Evolutionary conservation across 1,140 invertebrate genomes (phyloP).

Genomic region (Cyphomyrmex costatus): DNA sequence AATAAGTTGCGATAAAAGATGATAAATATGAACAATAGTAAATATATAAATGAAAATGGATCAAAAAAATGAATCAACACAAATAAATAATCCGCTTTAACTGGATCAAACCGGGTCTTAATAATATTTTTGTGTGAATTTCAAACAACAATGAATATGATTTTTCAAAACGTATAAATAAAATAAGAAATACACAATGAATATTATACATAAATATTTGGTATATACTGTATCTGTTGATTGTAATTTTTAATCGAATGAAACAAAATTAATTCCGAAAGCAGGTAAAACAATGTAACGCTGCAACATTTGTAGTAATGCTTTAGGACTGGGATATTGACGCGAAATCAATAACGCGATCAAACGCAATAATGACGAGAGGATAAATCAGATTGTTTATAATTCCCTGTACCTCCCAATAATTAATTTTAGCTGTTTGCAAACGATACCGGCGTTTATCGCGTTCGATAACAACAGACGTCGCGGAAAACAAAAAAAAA

Average conservation of each 20-base stretch:
- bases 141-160: neutral
- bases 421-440: constrained; percentile 57
- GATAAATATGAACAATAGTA: neutral
- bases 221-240: neutral
- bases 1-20: neutral
- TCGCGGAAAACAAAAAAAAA: constrained; percentile 49
- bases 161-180: neutral
- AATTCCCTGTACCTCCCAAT: constrained; percentile 40
- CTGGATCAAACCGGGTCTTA: no score
- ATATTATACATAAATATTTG: neutral
- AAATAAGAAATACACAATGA: neutral
- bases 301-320: neutral
- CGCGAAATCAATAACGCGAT: constrained; percentile 53
- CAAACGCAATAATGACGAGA: constrained; percentile 49
- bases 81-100: no score
- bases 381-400: constrained; percentile 53
- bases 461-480: constrained; percentile 36
- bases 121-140: no score
- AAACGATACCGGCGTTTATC: constrained; percentile 47
- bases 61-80: no score
- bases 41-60: no score
- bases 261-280: constrained; percentile 36
- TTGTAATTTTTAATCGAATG: constrained; percentile 32
- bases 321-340: constrained; percentile 15
- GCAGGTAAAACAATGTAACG: constrained; percentile 4